phyloP scores from a whole-genome alignment of 2,797 vertebrate genomes.

The Discoglossus pictus region DNA sequence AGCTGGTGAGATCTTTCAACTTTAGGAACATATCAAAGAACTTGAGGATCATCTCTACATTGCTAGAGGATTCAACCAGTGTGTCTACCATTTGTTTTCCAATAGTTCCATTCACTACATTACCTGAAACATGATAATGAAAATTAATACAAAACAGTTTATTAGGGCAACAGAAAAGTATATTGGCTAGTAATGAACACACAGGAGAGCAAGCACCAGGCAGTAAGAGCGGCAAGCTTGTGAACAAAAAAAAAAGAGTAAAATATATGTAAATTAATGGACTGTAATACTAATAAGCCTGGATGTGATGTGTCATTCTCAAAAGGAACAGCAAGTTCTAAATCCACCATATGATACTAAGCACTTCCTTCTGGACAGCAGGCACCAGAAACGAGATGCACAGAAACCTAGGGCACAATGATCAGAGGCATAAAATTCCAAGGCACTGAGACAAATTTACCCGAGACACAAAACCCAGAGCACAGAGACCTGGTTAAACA shows the following conservation, averaged over 20 bases:
- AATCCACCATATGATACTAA: constrained; percentile 23
- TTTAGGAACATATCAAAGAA: constrained; percentile 99
- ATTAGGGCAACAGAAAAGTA: too few species aligned
- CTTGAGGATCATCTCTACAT: constrained; percentile 98
- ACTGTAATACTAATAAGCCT: constrained; percentile 21
- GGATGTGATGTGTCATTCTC: constrained; percentile 16
- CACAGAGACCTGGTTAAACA: too few species aligned
- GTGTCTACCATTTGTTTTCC: constrained; percentile 99
- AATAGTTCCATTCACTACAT: constrained; percentile 97
- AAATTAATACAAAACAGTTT: background rate
- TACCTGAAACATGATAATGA: constrained; percentile 70
- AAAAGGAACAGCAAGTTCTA: constrained; percentile 21
- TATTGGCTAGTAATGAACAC: too few species aligned
- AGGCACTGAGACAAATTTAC: too few species aligned
- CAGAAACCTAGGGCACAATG: too few species aligned
- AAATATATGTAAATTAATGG: constrained; percentile 32
- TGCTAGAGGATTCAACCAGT: constrained; percentile 94
- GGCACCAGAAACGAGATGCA: too few species aligned
- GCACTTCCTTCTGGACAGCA: too few species aligned
- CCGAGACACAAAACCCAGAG: too few species aligned
- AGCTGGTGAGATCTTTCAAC: constrained; percentile 94
- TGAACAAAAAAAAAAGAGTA: constrained; percentile 21
- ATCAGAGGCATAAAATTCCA: too few species aligned
- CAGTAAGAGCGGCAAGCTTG: background rate
- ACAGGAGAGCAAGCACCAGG: background rate